A percentile compares a stretch with the other conserved stretches of the same genome.
These are phyloP conservation scores for Spondyliosoma cantharus DNA, from an alignment of 2,797 vertebrate species.

Conservation along the genomic window DNA sequence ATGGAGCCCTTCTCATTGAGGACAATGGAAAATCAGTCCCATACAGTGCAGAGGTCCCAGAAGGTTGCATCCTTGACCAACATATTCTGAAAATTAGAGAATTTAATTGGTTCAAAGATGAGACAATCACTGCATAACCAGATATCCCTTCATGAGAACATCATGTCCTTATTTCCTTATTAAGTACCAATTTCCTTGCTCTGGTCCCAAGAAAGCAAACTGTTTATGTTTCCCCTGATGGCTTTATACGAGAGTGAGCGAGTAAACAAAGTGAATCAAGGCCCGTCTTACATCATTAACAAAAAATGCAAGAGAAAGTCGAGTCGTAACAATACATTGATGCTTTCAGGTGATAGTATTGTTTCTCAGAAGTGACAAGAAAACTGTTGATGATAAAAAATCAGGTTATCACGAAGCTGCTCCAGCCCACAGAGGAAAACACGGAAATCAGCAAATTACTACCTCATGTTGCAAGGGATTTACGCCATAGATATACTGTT, in stretches of 20 bases:
- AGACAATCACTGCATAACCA: background rate
- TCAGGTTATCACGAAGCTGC: background rate
- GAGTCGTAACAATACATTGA: background rate
- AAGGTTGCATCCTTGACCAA: background rate
- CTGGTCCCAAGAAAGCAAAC: slow-evolving; percentile 4
- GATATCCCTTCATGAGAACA: slow-evolving; percentile 20
- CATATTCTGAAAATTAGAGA: background rate
- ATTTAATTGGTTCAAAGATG: background rate
- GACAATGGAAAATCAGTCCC: slow-evolving; percentile 8
- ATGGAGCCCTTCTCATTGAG: background rate
- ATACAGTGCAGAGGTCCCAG: background rate
- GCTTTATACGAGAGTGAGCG: background rate
- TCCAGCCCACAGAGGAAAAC: background rate
- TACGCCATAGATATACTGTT: too few relatives aligned
- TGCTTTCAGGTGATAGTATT: background rate
- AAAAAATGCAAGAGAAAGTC: background rate
- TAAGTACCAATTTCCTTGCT: slow-evolving; percentile 31
- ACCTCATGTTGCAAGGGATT: background rate
- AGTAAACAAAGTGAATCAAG: slow-evolving; percentile 23
- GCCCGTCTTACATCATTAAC: background rate
- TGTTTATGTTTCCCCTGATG: slow-evolving; percentile 42
- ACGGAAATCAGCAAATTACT: background rate
- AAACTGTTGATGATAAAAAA: background rate
- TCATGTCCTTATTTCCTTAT: slow-evolving; percentile 43
- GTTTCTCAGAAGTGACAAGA: background rate